A percentile compares a stretch with the other conserved stretches of the same genome.
Conservation (phyloP, 2,888 invertebrate genomes). For the Pollenia angustigena region DNA sequence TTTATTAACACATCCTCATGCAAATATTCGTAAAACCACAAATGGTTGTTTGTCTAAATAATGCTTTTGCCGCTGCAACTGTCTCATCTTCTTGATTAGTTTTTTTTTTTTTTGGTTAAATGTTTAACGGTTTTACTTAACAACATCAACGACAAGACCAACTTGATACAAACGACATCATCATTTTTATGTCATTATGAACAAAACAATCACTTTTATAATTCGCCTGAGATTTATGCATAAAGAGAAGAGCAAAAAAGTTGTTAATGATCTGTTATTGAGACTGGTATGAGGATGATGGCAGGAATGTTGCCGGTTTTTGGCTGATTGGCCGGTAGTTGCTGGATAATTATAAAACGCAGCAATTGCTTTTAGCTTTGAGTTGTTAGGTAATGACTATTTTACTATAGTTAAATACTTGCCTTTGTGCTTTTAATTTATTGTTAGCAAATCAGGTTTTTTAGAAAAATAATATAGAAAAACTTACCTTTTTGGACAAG, state of each 20-base stretch:
- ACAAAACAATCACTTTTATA: constrained; percentile 56
- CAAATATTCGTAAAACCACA: constrained; percentile 16
- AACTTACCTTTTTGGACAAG: constrained; percentile 84
- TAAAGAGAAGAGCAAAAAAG: background rate
- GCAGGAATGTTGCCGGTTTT: constrained; percentile 24
- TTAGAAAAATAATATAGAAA: constrained; percentile 8
- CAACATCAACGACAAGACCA: background rate
- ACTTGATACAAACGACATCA: background rate
- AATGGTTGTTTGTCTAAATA: constrained; percentile 37
- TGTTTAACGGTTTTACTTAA: constrained; percentile 56
- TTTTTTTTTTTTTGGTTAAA: background rate
- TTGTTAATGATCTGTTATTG: constrained; percentile 56
- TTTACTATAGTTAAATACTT: background rate
- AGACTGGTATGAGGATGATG: constrained; percentile 9
- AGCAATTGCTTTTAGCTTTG: constrained; percentile 17
- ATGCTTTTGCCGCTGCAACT: constrained; percentile 5
- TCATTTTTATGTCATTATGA: constrained; percentile 47
- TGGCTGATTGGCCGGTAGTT: constrained; percentile 40
- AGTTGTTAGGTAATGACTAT: background rate
- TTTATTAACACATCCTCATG: constrained; percentile 28
- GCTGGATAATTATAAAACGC: constrained; percentile 41
- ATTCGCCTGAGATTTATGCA: constrained; percentile 47
- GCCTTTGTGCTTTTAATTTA: background rate
- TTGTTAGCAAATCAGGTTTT: background rate
- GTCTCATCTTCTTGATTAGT: constrained; percentile 34